Evolutionary conservation across 2,113 vertebrate species (phyloP).

Genomic region (Delphinus delphis): DNA sequence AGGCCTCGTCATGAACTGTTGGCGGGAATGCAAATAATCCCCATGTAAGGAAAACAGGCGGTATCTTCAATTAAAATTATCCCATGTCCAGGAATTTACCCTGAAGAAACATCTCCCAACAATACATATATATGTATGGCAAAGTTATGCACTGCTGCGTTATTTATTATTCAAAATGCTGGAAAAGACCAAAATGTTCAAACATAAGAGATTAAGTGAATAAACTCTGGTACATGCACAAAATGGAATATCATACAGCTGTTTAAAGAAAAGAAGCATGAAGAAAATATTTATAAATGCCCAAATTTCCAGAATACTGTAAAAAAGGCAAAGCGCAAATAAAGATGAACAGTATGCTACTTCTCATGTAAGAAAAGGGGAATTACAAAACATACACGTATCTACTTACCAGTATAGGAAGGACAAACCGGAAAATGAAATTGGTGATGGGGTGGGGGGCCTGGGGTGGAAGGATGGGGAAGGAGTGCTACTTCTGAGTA

Average conservation of each 20-base stretch:
- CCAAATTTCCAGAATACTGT: not conserved
- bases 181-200: not conserved
- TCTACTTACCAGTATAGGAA: not conserved
- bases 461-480: not conserved
- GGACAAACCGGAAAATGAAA: not conserved
- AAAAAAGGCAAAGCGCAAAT: not conserved
- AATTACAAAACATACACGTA: not conserved
- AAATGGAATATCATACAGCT: not conserved
- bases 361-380: not conserved
- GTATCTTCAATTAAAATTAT: not conserved
- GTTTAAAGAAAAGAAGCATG: not conserved
- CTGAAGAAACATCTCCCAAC: not conserved
- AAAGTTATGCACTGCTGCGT: not conserved
- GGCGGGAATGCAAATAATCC: not conserved
- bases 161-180: not conserved
- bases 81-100: not conserved
- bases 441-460: too few relatives aligned
- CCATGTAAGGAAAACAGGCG: not conserved
- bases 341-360: not conserved
- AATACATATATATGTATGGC: not conserved
- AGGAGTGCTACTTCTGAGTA: not conserved
- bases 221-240: not conserved
- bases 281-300: not conserved
- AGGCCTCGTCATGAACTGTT: not conserved
- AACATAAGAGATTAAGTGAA: not conserved